Evolutionary conservation across 2,797 vertebrate genomes (phyloP).

Genomic region (Ceryle rudis): DNA sequence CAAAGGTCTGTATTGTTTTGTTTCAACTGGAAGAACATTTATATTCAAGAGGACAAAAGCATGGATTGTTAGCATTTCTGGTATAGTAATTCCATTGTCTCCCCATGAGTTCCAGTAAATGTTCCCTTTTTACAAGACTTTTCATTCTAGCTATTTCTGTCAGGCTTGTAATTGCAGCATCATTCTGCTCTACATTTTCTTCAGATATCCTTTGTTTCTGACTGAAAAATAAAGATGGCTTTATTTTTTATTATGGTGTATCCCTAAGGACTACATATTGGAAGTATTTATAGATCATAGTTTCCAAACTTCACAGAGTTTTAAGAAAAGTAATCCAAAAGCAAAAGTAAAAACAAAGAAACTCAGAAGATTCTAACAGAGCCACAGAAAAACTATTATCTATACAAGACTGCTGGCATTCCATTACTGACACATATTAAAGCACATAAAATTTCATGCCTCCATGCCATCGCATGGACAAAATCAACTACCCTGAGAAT

Average conservation of each 20-base stretch:
- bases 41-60: background rate
- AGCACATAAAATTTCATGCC: background rate
- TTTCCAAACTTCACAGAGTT: background rate
- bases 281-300: background rate
- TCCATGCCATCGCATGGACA: background rate
- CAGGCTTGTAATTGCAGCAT: background rate
- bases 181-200: background rate
- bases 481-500: background rate
- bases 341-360: background rate
- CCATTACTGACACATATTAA: background rate
- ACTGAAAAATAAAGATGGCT: background rate
- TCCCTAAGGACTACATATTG: background rate
- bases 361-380: background rate
- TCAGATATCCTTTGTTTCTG: background rate
- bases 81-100: background rate
- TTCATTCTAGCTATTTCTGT: background rate
- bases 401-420: background rate
- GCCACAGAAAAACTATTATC: background rate
- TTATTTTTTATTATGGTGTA: background rate
- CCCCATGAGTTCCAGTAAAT: background rate
- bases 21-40: background rate
- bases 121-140: background rate
- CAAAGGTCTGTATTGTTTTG: background rate
- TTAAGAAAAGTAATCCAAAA: background rate
- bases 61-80: background rate